Base-by-base conservation (phyloP, 1,140 invertebrate genomes). In the Aphis gossypii region DNA sequence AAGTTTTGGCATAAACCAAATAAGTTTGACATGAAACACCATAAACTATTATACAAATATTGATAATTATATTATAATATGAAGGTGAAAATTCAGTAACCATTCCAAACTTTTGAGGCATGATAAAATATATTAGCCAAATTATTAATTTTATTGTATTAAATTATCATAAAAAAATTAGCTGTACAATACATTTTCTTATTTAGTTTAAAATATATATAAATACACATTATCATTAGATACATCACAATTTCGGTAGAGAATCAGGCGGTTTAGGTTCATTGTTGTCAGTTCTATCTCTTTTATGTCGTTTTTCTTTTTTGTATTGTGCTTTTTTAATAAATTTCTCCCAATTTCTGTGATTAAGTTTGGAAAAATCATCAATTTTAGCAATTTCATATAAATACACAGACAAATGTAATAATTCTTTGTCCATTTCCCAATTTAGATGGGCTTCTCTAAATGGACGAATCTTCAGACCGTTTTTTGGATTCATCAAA, bases 401-500 rank as follows among this genome's bases (percentile, higher is more conserved):
- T 44, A 99, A 96, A 95, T 99, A 99, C 87, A 97, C 97, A 1
- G 98, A 96, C 18, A 99, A 95, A 94, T 97, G 97, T 2, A 99
- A 93, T 25, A 99, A 95, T 95, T 99, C 99, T 91, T 96, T 96
- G 95, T 99, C 99, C 93, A 96, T 97, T 41, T 96, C 96, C 94
- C 98, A 96, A 95, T 98, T 99, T 20, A 98, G 95, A 95, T 99
- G 98, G 0, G 98, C 98, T 95, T 99, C 97, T 14, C 97, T 96
- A 95, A 99, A 99, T 1, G 98, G 97, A 95, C 97, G 96, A 95
- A 99, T 99, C 95, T 97, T 97, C 2, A 99, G 95, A 11, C 99
- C 99, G 94, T 97, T 98, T 94, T 98, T 97, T 30, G 98, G 98
- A 95, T 99, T 99, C 99, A 99, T 99, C 30, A 99, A 97, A 95